Evolutionary conservation across 2,797 vertebrate genomes (phyloP).

Genomic region (Spinibarbus caldwelli): DNA sequence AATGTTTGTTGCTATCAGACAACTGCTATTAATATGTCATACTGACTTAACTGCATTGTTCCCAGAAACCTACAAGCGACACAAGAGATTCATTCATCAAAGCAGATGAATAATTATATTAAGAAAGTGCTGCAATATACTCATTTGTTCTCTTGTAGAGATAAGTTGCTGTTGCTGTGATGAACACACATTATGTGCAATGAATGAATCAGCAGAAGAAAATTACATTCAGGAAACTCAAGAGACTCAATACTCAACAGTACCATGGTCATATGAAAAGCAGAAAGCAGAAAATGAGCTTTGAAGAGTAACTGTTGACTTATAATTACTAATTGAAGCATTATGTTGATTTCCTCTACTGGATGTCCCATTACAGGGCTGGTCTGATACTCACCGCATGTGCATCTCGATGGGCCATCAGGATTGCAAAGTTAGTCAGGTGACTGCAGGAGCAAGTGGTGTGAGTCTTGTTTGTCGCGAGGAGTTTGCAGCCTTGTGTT

Average conservation of each 20-base stretch:
- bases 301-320: neutral
- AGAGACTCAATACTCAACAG: neutral
- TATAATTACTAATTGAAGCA: neutral
- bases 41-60: slow-evolving; percentile 76
- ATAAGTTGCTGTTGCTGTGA: neutral
- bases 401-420: slow-evolving; percentile 92
- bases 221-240: neutral
- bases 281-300: neutral
- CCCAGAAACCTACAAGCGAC: slow-evolving; percentile 60
- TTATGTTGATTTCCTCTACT: neutral
- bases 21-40: slow-evolving; percentile 65
- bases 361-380: neutral
- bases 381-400: slow-evolving; percentile 83
- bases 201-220: neutral
- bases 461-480: slow-evolving; percentile 95
- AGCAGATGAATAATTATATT: neutral
- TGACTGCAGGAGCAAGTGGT: slow-evolving; percentile 98
- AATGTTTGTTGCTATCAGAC: neutral
- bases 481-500: slow-evolving; percentile 95
- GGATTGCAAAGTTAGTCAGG: slow-evolving; percentile 98
- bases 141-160: slow-evolving; percentile 2
- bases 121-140: slow-evolving; percentile 1
- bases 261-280: neutral
- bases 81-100: slow-evolving; percentile 6
- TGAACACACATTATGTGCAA: neutral